These are phyloP conservation scores for Nasonovia ribisnigri DNA, from an alignment of 2,888 invertebrate species.

Conservation along the genomic window DNA sequence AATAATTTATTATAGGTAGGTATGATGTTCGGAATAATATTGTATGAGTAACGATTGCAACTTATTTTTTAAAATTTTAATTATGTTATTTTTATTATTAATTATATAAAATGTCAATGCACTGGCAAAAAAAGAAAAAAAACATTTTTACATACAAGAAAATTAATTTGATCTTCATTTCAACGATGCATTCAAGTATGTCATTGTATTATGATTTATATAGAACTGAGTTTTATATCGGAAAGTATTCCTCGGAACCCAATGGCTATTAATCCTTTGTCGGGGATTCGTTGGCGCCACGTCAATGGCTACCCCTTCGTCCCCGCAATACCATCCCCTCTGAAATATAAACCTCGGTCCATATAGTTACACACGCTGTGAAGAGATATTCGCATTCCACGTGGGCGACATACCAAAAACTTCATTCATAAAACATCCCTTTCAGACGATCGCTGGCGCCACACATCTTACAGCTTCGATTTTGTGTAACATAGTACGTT, in stretches of 20 bases:
- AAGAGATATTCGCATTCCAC: constrained; percentile 63
- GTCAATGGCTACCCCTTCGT: constrained; percentile 60
- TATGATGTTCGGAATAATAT: not conserved
- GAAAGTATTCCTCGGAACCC: constrained; percentile 54
- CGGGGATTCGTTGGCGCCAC: constrained; percentile 62
- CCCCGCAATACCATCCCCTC: constrained; percentile 21
- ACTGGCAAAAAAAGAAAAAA: not conserved
- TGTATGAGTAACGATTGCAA: not conserved
- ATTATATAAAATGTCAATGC: not conserved
- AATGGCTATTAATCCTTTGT: constrained; percentile 64
- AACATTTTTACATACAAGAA: not conserved
- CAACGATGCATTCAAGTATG: constrained; percentile 6
- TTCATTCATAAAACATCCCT: constrained; percentile 65
- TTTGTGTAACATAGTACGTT: constrained; percentile 57
- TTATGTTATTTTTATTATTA: not conserved
- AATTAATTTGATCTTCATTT: constrained; percentile 31
- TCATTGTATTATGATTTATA: constrained; percentile 58
- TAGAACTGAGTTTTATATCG: constrained; percentile 24
- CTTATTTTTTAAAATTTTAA: not conserved
- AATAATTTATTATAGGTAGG: not conserved
- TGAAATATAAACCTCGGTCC: constrained; percentile 51
- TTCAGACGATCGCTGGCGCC: constrained; percentile 62
- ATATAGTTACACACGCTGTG: constrained; percentile 53
- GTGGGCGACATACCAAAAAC: constrained; percentile 65
- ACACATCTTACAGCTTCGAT: constrained; percentile 63